A percentile compares a stretch with the other conserved stretches of the same genome.
phyloP scores from a whole-genome alignment of 2,888 invertebrate genomes.

The Campoplex nolae region DNA sequence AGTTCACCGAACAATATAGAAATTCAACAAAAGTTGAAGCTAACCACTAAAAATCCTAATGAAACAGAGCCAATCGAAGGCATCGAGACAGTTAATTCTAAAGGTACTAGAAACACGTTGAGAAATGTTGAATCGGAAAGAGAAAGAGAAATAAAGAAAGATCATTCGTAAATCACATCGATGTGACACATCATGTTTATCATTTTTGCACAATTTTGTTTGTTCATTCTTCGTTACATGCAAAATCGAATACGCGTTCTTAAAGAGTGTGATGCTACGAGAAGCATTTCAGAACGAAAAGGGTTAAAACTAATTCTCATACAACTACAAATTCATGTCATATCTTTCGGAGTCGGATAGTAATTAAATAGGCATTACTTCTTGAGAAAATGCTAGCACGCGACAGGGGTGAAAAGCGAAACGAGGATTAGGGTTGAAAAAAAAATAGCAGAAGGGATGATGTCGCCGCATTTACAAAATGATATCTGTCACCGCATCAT shows the following conservation, averaged over 20 bases:
- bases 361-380: slow-evolving; percentile 72
- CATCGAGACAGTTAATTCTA: not conserved
- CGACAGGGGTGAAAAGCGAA: slow-evolving; percentile 14
- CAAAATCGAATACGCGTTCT: not conserved
- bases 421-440: not conserved
- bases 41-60: not conserved
- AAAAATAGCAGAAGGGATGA: slow-evolving; percentile 8
- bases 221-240: not conserved
- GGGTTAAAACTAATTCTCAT: slow-evolving; percentile 54
- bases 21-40: not conserved
- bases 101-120: not conserved
- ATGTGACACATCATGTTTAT: not conserved
- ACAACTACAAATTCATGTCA: slow-evolving; percentile 71
- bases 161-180: not conserved
- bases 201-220: not conserved
- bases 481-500: slow-evolving; percentile 71
- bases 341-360: slow-evolving; percentile 70
- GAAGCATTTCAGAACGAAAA: slow-evolving; percentile 10
- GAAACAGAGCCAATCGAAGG: not conserved
- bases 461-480: slow-evolving; percentile 46
- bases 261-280: not conserved
- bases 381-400: slow-evolving; percentile 58
- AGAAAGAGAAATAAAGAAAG: not conserved
- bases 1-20: not conserved
- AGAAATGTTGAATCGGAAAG: not conserved